Percentiles rank a stretch among this genome's conserved stretches.
Conservation (phyloP, 2,113 vertebrate species). For the Chauna torquata region DNA sequence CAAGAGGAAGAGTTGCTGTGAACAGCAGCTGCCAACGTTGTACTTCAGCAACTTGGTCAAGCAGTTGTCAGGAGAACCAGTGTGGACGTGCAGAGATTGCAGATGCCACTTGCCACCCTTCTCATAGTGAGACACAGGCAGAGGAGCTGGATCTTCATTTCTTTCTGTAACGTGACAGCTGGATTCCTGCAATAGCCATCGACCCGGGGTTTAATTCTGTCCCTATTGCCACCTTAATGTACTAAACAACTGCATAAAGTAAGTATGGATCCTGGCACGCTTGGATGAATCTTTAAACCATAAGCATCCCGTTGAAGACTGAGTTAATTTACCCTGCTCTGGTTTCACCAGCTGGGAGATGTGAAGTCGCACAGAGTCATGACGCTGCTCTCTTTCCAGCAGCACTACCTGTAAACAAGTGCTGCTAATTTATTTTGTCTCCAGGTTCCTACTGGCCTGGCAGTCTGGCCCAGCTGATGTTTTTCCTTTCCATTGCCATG, state of each 20-base stretch:
- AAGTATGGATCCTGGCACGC: neutral
- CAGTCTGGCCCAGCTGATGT: neutral
- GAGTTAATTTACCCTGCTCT: neutral
- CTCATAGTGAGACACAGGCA: neutral
- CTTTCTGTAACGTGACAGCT: neutral
- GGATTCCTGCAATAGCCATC: neutral
- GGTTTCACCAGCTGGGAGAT: neutral
- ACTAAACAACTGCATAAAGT: fast-evolving
- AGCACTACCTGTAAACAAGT: neutral
- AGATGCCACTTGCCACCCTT: neutral
- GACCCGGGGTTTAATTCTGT: neutral
- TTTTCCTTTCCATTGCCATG: neutral
- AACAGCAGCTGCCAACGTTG: neutral
- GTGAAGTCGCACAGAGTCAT: neutral
- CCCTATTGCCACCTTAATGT: neutral
- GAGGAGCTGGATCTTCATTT: neutral
- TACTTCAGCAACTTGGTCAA: neutral
- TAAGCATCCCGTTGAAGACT: neutral
- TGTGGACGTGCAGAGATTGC: neutral
- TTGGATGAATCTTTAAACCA: neutral
- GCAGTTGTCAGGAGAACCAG: neutral
- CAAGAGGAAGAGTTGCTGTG: neutral
- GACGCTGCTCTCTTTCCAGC: neutral
- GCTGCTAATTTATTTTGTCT: neutral
- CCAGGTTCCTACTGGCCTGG: neutral